A percentile compares a stretch with the other conserved stretches of the same genome.
phyloP scores from a whole-genome alignment of 2,888 invertebrate species.

The Sminthurinus aureus region DNA sequence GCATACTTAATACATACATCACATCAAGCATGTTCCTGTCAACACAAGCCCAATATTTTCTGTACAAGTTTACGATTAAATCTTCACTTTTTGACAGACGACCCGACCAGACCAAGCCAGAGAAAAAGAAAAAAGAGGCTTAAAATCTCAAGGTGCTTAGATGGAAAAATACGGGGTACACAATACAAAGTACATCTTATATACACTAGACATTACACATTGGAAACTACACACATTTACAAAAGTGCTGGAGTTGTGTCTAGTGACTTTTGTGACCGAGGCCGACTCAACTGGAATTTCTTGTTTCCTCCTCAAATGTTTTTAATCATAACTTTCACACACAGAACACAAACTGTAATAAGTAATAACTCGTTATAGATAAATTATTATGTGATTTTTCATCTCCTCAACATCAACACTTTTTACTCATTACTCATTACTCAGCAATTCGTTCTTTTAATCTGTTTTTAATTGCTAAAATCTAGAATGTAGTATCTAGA shows the following conservation, averaged over 20 bases:
- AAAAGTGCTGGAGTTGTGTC: conserved; percentile 1
- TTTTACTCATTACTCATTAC: not conserved
- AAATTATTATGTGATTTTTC: conserved; percentile 17
- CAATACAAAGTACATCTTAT: too few species aligned
- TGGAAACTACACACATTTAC: too few species aligned
- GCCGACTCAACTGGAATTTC: conserved; percentile 43
- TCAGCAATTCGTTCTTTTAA: too few species aligned
- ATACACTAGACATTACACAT: too few species aligned
- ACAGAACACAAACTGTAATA: not conserved
- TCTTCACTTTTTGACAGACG: conserved; percentile 45
- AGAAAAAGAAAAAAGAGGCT: not conserved
- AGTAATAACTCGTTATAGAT: too few species aligned
- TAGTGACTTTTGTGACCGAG: conserved; percentile 8
- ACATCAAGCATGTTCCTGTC: conserved; percentile 43
- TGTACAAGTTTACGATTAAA: conserved; percentile 45
- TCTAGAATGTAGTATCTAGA: too few species aligned
- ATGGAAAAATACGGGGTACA: too few species aligned
- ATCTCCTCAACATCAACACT: not conserved
- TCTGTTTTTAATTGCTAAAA: too few species aligned
- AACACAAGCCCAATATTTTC: conserved; percentile 46
- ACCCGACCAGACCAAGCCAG: not conserved
- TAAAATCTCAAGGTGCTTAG: not conserved
- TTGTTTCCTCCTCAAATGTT: conserved; percentile 45
- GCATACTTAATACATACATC: conserved; percentile 40
- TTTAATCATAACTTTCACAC: conserved; percentile 47